Base-by-base conservation (phyloP, 2,888 invertebrate genomes). In the Drosophila parthenogenetica region DNA sequence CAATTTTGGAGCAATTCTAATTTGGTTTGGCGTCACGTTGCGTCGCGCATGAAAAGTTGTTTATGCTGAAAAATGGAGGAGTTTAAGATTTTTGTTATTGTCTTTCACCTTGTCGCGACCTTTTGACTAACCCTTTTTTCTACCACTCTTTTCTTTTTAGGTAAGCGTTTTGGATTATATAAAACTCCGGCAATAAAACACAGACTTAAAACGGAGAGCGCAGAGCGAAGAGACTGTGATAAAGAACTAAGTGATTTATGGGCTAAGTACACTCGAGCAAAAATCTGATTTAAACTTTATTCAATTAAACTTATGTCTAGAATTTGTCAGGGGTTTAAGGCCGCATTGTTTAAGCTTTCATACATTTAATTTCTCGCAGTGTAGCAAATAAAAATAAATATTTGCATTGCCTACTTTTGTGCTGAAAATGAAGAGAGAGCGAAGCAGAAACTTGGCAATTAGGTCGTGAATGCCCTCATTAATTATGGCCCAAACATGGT, bases 391-490 rank as follows among this genome's bases (percentile, higher is more conserved):
- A 49, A 68, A 48, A 54, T 50, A 74, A 69, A 74, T 76, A 65
- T 75, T 79, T 79, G 49, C 66, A 48, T 78, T 69, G 80, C 77
- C 77, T 77, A 69, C 77, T 79, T 77, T 69, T 66, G 59, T 65
- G 77, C 62, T 62, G 37, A 19, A 19, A 13, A 16, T 8, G 10
- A 22, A 19, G 16, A 35, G 14, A 32, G 42, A 5, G 8, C 13
- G 7, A 4, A 16, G 29, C 10, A 22, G 55, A 22, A 25, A 46
- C 59, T 43, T 11, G 59, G 65, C 75, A 79, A 79, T 69, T 79
- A 69, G 76, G 70, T 76, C 76, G 60, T 57, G 42, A 49, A 75
- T 69, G 59, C 46, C 45, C 65, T 48, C 71, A 77, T 77, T 77
- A 76, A 77, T 77, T 71, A 77, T 79, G 65, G 63, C 32, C 46